Percentiles rank a stretch among this genome's conserved stretches.
Evolutionary conservation across 2,113 vertebrate species (phyloP).

Genomic region (Malurus alboscapulatus): DNA sequence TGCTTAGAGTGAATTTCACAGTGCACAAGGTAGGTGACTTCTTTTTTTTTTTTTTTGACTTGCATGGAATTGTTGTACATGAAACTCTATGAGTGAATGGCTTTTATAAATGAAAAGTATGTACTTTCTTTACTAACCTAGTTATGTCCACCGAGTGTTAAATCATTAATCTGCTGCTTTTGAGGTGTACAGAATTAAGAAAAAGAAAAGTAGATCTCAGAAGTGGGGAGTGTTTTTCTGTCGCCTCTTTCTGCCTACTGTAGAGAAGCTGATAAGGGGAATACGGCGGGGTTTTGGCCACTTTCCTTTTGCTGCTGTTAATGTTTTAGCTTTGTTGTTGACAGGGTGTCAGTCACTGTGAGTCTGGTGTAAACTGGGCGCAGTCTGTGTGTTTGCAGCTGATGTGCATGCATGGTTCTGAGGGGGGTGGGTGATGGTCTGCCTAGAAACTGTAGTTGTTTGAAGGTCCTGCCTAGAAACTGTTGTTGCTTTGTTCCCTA

Average conservation of each 20-base stretch:
- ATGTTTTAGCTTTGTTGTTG: no score
- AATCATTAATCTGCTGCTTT: background rate
- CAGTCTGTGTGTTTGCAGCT: no score
- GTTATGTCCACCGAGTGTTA: background rate
- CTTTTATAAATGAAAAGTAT: background rate
- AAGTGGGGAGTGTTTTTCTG: background rate
- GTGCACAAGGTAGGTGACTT: background rate
- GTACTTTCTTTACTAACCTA: background rate
- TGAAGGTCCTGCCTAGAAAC: no score
- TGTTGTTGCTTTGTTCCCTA: no score
- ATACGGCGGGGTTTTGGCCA: accelerated
- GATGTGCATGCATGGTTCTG: no score
- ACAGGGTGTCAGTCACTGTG: no score
- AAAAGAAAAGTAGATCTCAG: background rate
- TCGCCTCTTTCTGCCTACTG: background rate
- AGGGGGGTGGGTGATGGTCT: no score
- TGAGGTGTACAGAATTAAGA: background rate
- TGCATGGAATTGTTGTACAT: background rate
- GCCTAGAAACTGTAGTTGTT: no score
- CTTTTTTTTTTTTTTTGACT: no score
- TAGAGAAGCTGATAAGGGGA: background rate
- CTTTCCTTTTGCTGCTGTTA: background rate
- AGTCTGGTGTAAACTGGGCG: no score
- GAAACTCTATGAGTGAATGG: background rate
- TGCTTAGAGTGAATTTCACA: accelerated